phyloP scores from a whole-genome alignment of 23 tunicate species.

The Corella eumyota region DNA sequence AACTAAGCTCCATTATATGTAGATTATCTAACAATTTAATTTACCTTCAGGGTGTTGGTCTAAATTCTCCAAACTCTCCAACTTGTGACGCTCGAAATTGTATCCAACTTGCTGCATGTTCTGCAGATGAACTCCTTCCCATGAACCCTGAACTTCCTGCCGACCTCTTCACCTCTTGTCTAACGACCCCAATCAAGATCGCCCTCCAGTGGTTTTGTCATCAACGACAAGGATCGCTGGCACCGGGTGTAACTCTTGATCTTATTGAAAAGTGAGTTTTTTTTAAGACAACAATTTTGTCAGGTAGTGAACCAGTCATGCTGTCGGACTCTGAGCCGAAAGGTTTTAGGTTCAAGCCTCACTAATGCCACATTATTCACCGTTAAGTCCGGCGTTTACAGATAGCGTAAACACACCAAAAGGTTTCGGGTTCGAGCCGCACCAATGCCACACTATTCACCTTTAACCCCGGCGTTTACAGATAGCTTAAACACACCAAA shows the following conservation, averaged over 20 bases:
- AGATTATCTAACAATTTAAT: no score
- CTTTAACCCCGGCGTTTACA: no score
- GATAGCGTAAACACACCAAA: no score
- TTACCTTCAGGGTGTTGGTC: not conserved
- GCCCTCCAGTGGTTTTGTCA: slow-evolving; percentile 95
- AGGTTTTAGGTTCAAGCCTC: not conserved
- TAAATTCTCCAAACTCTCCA: slow-evolving; percentile 26
- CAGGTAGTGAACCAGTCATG: not conserved
- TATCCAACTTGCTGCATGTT: slow-evolving; percentile 91
- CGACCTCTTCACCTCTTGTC: slow-evolving; percentile 88
- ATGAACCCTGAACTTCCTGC: slow-evolving; percentile 96
- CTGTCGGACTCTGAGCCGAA: not conserved
- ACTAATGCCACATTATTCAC: no score
- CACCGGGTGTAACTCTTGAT: slow-evolving; percentile 56
- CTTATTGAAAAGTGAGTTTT: slow-evolving; percentile 74
- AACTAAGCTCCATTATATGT: no score
- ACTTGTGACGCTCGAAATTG: slow-evolving; percentile 64
- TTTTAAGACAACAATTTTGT: not conserved
- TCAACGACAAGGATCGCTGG: slow-evolving; percentile 64
- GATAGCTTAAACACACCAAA: no score
- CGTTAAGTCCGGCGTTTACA: not conserved
- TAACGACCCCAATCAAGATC: slow-evolving; percentile 90
- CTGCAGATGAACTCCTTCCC: slow-evolving; percentile 71
- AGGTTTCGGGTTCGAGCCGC: no score
- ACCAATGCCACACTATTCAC: no score